Base-by-base conservation (phyloP, 2,113 vertebrate species). In the Dipodomys spectabilis region DNA sequence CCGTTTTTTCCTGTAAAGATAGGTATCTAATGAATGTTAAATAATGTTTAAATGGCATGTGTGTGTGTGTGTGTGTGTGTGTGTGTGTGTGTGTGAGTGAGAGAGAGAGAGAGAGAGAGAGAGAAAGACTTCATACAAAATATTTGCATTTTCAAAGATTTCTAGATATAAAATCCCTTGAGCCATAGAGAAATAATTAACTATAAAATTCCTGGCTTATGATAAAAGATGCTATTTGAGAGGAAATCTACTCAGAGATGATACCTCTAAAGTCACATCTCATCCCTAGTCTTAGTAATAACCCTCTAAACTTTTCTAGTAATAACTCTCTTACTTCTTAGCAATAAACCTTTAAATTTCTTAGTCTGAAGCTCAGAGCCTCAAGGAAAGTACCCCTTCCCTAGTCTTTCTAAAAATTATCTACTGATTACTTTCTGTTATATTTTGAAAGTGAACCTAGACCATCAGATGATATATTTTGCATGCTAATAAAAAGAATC, bases 371-470 rank as follows among this genome's bases (percentile, higher is more conserved):
- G 39, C 32, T 62, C 44, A 62, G 18, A 74, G 27, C 20, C 22
- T 74, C 44, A 75, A 28, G 49, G 12, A 79, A 96, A 95, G 19
- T 6, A 45, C 12, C 30, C 11, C 2, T 10, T 8, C 15, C 28
- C 5, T 20, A 28, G 12, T 28, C 4, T 49, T 90, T 60, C 49
- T 82, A 82, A 75, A 92, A 93, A 81, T 7, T 2, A 65, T n/a
- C 11, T 92, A 60, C 82, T 85, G 45, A 30, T 69, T 88, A 88
- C 72, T 16, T 88, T 75, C 35, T 62, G 62, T 25, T 23, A 74
- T 60, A 73, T 72, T 83, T 90, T 93, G 20, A 73, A 81, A 88
- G 32, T 73, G 7, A 44, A 80, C 77, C 77, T 92, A 72, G 67
- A 57, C 39, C n/a, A 20, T 78, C 49, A 73, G 60, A 27, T 83